Evolutionary conservation across 2,797 vertebrate genomes (phyloP), one percentile per base, ranked within the genome.

Genomic region (Potorous gilbertii): DNA sequence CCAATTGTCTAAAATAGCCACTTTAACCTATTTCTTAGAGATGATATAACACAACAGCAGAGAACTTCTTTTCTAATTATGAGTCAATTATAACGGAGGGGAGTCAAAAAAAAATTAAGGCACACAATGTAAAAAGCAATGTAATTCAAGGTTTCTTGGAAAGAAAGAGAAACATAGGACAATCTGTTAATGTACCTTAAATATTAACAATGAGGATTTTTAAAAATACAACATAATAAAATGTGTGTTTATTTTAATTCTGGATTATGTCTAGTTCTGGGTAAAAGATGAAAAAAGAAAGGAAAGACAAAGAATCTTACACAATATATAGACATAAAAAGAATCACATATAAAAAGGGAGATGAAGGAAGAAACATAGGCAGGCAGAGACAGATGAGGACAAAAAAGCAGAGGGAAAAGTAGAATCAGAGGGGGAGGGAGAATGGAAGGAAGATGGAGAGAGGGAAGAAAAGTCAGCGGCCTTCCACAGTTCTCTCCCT

Each of bases 1-100:
- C 11, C 4, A 54, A 52, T 3, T 50, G 3, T 90, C 46, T 27
- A 92, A 95, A 59, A 91, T 8, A 81, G 91, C 56, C 31, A 81
- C 46, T 28, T n/a, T 93, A 56, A 91, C 54, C 54, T 87, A 56
- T 74, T 31, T 94, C 56, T 93, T 56, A 93, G 24, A 46, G 94
- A 89, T 40, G 55, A 8, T n/a, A 0, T 31, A 94, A 54, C 66
- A 40, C 28, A 94, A 92, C 57, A 40, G 24, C 28, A 66, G 54
- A 57, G 90, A 95, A 40, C 2, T 90, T 55, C 31, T 91, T 93
- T 93, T 66, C 52, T 57, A 81, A 81, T 21, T 46, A 18, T 74
- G 66, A 40, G n/a, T 6, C 66, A 81, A 81, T 81, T 81, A 40
- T 81, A 81, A 81, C 9, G 18, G 66, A 40, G 40, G n/a, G n/a